Conservation (phyloP, 2,888 invertebrate species). For the Himalopsyche kuldschensis region DNA sequence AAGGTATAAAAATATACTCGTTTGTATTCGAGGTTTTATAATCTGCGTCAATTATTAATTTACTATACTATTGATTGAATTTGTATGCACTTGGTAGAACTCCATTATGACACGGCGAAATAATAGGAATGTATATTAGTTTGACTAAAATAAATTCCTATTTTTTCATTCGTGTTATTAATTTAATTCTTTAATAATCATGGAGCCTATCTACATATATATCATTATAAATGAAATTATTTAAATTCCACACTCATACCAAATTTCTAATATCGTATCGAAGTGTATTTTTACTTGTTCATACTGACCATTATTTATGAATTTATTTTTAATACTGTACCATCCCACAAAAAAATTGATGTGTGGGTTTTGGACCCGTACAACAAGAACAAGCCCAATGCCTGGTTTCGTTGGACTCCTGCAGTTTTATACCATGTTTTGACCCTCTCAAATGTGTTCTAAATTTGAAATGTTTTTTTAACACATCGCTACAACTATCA, state of each 20-base stretch:
- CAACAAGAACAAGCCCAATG: not conserved
- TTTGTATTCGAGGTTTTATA: too few species aligned
- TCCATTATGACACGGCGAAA: too few species aligned
- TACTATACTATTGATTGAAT: too few species aligned
- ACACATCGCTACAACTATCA: not conserved
- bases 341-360: not conserved
- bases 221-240: too few species aligned
- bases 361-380: not conserved
- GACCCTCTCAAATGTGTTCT: not conserved
- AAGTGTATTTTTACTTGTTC: not conserved
- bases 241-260: not conserved
- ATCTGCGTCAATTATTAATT: too few species aligned
- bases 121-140: too few species aligned
- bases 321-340: not conserved
- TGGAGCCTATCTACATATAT: too few species aligned
- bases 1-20: too few species aligned
- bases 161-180: too few species aligned
- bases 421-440: slow-evolving; percentile 1
- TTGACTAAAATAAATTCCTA: too few species aligned
- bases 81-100: too few species aligned
- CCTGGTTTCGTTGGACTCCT: not conserved
- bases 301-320: not conserved
- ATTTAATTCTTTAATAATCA: too few species aligned
- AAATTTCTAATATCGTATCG: not conserved
- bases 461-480: slow-evolving; percentile 2